A percentile compares a stretch with the other conserved stretches of the same genome.
Evolutionary conservation across 2,888 invertebrate species (phyloP).

Genomic region (Deilephila elpenor): DNA sequence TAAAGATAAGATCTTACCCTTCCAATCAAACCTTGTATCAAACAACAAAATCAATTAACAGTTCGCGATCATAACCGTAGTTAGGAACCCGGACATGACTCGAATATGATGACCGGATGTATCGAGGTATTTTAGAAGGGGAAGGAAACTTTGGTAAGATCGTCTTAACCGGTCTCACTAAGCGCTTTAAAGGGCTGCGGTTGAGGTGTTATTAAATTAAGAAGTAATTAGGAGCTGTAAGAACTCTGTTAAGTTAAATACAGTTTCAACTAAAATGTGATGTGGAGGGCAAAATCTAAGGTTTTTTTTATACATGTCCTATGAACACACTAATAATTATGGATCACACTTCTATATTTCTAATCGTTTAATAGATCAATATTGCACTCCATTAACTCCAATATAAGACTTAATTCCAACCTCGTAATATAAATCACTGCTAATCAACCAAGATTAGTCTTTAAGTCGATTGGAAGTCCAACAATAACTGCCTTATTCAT

Average conservation of each 20-base stretch:
- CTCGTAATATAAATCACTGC: too few species aligned
- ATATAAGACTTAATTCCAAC: too few species aligned
- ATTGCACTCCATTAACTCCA: too few species aligned
- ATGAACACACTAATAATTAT: too few species aligned
- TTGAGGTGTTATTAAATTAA: background rate
- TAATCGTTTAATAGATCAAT: too few species aligned
- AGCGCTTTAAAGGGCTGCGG: background rate
- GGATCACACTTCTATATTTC: too few species aligned
- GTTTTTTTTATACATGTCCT: too few species aligned
- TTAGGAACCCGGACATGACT: constrained; percentile 31
- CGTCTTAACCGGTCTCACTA: background rate
- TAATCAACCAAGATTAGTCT: too few species aligned
- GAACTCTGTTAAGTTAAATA: background rate
- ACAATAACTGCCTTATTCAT: too few species aligned
- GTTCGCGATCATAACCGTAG: constrained; percentile 58
- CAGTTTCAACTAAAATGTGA: background rate
- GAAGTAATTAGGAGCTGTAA: background rate
- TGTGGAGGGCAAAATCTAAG: too few species aligned
- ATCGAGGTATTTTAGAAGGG: background rate
- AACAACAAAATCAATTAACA: constrained; percentile 76
- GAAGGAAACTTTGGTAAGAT: background rate
- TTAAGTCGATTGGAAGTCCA: too few species aligned
- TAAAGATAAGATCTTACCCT: constrained; percentile 35
- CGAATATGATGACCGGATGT: constrained; percentile 41
- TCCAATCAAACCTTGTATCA: constrained; percentile 42